Evolutionary conservation across 2,888 invertebrate genomes (phyloP).

Genomic region (Helleia helle): DNA sequence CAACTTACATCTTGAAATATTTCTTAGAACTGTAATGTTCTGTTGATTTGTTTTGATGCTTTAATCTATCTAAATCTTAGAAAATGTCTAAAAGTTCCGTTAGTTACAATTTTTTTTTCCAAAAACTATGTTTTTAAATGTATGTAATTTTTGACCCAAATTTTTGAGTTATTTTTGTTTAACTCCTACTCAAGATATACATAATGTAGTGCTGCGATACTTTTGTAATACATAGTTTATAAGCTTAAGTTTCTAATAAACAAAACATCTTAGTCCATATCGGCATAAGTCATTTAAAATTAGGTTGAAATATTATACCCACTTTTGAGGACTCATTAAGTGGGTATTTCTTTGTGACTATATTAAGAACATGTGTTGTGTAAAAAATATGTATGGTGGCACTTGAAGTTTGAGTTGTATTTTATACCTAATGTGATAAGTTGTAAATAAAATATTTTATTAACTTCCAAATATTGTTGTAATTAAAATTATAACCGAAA

Average conservation of each 20-base stretch:
- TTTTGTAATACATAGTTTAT: too few relatives aligned
- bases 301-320: conserved; percentile 6
- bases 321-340: conserved; percentile 6
- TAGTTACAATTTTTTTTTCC: too few relatives aligned
- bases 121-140: too few relatives aligned
- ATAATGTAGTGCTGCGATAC: too few relatives aligned
- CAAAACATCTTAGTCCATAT: neutral
- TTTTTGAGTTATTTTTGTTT: too few relatives aligned
- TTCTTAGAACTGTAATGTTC: too few relatives aligned
- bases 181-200: too few relatives aligned
- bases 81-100: too few relatives aligned
- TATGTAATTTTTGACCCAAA: too few relatives aligned
- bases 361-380: conserved; percentile 5
- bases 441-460: conserved; percentile 7
- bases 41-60: too few relatives aligned
- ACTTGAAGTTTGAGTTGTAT: conserved; percentile 6
- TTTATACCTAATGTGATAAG: conserved; percentile 5
- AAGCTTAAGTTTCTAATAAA: conserved; percentile 6
- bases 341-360: conserved; percentile 7
- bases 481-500: neutral
- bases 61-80: too few relatives aligned
- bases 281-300: neutral
- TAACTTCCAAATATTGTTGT: conserved; percentile 1
- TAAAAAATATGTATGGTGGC: conserved; percentile 7
- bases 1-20: too few relatives aligned